Evolutionary conservation across 2,113 vertebrate species (phyloP), one percentile per base, ranked within the genome.

Genomic region (Siphamia tubifer): DNA sequence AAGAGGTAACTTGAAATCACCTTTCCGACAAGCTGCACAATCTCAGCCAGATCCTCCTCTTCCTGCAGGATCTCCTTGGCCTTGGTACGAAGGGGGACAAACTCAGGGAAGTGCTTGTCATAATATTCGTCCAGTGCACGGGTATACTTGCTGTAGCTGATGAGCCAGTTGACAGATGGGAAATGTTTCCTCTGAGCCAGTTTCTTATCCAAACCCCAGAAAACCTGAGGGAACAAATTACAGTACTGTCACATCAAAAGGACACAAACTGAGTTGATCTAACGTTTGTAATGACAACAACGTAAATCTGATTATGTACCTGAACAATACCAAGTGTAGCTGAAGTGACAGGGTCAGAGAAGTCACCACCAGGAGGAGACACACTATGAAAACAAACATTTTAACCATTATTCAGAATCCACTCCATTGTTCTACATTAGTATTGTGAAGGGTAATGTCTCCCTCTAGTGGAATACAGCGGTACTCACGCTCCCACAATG

Each of bases 131-230:
- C 97, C 74, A 99, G 89, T 2, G 97, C 95, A 8, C 96, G 93
- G 0, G 94, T 98, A 82, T 99, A 99, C 77, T 99, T 99, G 90
- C 97, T 99, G 91, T 99, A 99, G 86, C 97, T 99, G 92, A 99
- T 99, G 42, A 99, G 92, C 97, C 97, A 99, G 79, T 99, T 98
- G 44, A 98, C 97, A 1, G 97, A 98, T 0, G 97, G 97, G 74
- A 98, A 98, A 82, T 99, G 97, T 81, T 99, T 99, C 74, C 97
- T 95, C 77, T 99, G 97, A 35, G 97, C 97, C 83, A 99, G 88
- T 82, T 99, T 99, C 90, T 99, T 99, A 91, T 99, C 97, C 87
- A 99, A 87, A 83, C 97, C 97, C 97, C 97, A 98, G 86, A 99
- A 99, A 31, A 99, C 97, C 97, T 99, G 79, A 35, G 8, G 32